A percentile compares a stretch with the other conserved stretches of the same genome.
phyloP scores from a whole-genome alignment of 2,113 vertebrate species.

The Eubucco bourcierii region DNA sequence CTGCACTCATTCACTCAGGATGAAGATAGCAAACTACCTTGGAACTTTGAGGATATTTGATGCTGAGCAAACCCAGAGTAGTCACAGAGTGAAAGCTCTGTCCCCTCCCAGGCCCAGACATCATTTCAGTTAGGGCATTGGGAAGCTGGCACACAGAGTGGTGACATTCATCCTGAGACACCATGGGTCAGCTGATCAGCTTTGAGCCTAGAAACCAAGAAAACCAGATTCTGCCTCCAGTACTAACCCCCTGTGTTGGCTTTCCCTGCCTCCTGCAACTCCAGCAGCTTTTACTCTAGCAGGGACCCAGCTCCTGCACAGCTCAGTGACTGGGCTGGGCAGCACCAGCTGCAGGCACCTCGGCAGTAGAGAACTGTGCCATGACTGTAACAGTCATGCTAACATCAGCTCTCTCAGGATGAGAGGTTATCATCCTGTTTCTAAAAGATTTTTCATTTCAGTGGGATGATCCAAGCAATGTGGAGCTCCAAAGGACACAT shows the following conservation, averaged over 20 bases:
- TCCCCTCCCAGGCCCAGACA: not conserved
- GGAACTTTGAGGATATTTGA: not conserved
- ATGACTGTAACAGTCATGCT: not conserved
- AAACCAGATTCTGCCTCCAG: not conserved
- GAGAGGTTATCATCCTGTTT: not conserved
- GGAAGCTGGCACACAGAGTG: not conserved
- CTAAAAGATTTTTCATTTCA: not conserved
- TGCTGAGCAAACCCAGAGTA: not conserved
- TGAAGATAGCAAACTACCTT: not conserved
- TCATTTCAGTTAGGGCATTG: not conserved
- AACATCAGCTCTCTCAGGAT: not conserved
- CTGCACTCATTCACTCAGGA: not conserved
- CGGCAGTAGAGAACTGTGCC: not conserved
- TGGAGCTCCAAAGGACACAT: not conserved
- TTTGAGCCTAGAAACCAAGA: not conserved
- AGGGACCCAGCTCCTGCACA: not conserved
- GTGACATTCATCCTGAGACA: not conserved
- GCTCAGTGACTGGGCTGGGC: not conserved
- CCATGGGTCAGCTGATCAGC: fast-evolving
- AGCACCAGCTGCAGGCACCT: not conserved
- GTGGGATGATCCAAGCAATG: not conserved
- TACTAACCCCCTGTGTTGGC: not conserved
- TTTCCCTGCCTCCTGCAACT: not conserved
- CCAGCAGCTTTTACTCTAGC: not conserved
- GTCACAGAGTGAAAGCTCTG: not conserved